These are phyloP conservation scores for Drosophila ficusphila DNA, from an alignment of 1,140 invertebrate species.

Conservation along the genomic window DNA sequence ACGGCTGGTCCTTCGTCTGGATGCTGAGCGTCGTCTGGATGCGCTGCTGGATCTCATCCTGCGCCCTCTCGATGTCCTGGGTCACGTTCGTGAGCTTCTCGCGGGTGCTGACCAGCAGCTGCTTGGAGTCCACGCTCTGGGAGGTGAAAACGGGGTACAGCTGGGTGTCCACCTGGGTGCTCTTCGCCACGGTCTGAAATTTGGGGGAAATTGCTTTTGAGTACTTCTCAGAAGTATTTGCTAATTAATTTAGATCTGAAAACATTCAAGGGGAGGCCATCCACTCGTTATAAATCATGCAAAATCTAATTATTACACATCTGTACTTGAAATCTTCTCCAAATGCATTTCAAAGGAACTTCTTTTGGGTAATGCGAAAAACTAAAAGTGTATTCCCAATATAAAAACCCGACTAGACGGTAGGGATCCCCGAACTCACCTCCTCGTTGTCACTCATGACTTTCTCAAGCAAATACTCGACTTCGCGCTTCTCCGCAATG, in stretches of 20 bases:
- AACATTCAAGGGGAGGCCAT: background rate
- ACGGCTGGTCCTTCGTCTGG: conserved; percentile 86
- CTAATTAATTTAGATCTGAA: background rate
- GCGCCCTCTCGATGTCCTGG: conserved; percentile 89
- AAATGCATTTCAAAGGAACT: background rate
- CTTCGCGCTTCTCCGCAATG: conserved; percentile 88
- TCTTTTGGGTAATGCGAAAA: background rate
- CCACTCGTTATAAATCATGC: too few relatives aligned
- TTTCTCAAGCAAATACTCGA: conserved; percentile 88
- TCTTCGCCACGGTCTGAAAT: conserved; percentile 90
- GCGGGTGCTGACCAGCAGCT: conserved; percentile 85
- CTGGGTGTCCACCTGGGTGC: conserved; percentile 89
- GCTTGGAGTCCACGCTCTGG: conserved; percentile 86
- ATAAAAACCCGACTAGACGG: background rate
- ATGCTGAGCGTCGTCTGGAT: conserved; percentile 86
- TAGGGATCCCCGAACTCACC: conserved; percentile 84
- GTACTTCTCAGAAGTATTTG: too few relatives aligned
- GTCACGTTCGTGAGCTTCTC: conserved; percentile 87
- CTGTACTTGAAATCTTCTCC: background rate
- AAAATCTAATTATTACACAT: background rate
- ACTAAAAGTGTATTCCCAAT: background rate
- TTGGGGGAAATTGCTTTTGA: background rate
- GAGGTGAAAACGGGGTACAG: conserved; percentile 91
- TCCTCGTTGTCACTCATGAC: conserved; percentile 90
- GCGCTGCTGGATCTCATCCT: conserved; percentile 89